These are phyloP conservation scores for Centropyge bicolor DNA, from an alignment of 2,797 vertebrate genomes.

Conservation along the genomic window DNA sequence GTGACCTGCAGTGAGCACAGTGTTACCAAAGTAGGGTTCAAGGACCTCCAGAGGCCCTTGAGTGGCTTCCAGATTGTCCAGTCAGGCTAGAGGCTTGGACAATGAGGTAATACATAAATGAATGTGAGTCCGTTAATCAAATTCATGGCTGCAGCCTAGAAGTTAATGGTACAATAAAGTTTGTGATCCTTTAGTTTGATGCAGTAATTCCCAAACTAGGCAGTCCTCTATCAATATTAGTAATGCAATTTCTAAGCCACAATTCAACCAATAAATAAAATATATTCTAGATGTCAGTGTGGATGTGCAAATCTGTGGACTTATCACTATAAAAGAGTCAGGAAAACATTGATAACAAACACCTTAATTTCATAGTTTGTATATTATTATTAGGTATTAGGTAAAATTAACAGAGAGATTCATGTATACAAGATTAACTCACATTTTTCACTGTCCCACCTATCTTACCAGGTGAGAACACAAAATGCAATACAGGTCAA, in stretches of 20 bases:
- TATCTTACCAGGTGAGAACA: background rate
- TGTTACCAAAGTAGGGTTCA: slow-evolving; percentile 43
- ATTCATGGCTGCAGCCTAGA: background rate
- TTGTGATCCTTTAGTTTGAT: background rate
- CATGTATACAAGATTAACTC: background rate
- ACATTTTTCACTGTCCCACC: background rate
- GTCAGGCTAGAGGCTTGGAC: background rate
- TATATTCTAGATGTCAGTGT: no score
- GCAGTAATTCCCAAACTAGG: background rate
- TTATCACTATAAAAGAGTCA: no score
- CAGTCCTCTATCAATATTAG: no score
- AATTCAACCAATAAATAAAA: no score
- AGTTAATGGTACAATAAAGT: background rate
- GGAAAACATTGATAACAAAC: no score
- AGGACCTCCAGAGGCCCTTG: slow-evolving; percentile 29
- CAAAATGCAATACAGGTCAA: background rate
- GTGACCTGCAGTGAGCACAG: slow-evolving; percentile 46
- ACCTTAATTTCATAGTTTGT: no score
- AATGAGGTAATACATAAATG: background rate
- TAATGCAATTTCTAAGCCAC: background rate
- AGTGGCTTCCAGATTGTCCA: background rate
- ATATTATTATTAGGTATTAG: no score
- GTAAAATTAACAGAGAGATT: background rate
- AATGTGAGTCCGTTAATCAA: background rate
- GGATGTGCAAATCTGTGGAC: no score